These are phyloP conservation scores for Menidia beryllina DNA, from an alignment of 2,113 vertebrate species.

Conservation along the genomic window DNA sequence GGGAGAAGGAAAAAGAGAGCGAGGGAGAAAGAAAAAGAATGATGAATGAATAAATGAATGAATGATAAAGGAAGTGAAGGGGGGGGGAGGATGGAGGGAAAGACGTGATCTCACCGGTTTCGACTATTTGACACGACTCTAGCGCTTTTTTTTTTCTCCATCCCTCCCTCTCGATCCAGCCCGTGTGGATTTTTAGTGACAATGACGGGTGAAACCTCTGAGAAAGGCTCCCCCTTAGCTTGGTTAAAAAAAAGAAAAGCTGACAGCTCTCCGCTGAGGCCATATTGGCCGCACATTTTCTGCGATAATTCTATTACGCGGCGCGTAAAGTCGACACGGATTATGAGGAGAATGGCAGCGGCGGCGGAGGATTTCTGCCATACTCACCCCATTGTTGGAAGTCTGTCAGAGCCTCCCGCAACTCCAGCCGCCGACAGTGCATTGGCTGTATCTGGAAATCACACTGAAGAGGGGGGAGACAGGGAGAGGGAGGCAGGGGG, in stretches of 20 bases:
- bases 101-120: conserved; percentile 11
- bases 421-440: conserved; percentile 62
- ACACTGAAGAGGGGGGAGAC: conserved; percentile 37
- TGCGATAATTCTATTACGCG: conserved; percentile 56
- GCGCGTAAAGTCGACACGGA: conserved; percentile 48
- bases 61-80: conserved; percentile 8
- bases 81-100: neutral
- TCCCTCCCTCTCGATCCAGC: neutral
- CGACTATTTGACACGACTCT: conserved; percentile 49
- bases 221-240: conserved; percentile 32
- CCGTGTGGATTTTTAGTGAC: conserved; percentile 6
- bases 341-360: conserved; percentile 19
- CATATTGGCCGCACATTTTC: conserved; percentile 57
- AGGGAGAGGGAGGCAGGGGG: conserved; percentile 16
- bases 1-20: too few relatives aligned
- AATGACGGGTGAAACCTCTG: conserved; percentile 38
- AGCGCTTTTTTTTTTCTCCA: too few relatives aligned
- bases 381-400: conserved; percentile 78
- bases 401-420: conserved; percentile 68
- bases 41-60: conserved; percentile 17
- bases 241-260: too few relatives aligned
- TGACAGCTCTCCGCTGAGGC: conserved; percentile 56
- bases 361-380: conserved; percentile 38
- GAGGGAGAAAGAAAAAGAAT: neutral
- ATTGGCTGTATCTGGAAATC: conserved; percentile 75